phyloP scores from a whole-genome alignment of 1,140 invertebrate species.

The Drosophila mayri region DNA sequence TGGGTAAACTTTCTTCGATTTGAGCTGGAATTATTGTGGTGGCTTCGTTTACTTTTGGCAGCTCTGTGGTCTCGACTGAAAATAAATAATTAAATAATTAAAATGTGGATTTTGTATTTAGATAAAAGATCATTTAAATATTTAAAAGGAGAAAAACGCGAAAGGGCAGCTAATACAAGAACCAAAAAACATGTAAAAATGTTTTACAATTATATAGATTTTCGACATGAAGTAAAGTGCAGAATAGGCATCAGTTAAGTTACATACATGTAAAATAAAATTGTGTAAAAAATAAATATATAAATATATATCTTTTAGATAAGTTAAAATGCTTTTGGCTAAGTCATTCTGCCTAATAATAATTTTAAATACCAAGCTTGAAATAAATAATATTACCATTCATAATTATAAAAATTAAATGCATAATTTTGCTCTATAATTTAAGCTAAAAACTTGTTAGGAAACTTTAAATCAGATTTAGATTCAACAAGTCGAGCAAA shows the following conservation, averaged over 20 bases:
- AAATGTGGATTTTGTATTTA: too few relatives aligned
- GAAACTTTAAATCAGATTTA: neutral
- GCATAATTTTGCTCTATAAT: neutral
- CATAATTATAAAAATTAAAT: neutral
- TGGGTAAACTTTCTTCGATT: slow-evolving; percentile 10
- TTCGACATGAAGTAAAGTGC: neutral
- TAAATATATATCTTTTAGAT: too few relatives aligned
- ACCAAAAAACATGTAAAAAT: neutral
- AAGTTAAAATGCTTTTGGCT: neutral
- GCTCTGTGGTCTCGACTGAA: slow-evolving; percentile 55
- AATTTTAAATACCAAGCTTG: neutral
- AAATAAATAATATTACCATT: too few relatives aligned
- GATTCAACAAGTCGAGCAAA: neutral
- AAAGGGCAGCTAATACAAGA: neutral
- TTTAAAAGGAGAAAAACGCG: too few relatives aligned
- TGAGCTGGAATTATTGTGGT: slow-evolving; percentile 45
- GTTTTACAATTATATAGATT: neutral
- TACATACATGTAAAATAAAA: neutral
- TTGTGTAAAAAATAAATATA: neutral
- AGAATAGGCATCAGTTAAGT: neutral
- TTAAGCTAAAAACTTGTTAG: neutral
- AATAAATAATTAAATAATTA: neutral
- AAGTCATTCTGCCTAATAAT: neutral
- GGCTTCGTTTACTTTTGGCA: slow-evolving; percentile 25
- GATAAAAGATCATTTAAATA: too few relatives aligned